Conservation (phyloP, 2,113 vertebrate species). For the Daphoenositta chrysoptera region DNA sequence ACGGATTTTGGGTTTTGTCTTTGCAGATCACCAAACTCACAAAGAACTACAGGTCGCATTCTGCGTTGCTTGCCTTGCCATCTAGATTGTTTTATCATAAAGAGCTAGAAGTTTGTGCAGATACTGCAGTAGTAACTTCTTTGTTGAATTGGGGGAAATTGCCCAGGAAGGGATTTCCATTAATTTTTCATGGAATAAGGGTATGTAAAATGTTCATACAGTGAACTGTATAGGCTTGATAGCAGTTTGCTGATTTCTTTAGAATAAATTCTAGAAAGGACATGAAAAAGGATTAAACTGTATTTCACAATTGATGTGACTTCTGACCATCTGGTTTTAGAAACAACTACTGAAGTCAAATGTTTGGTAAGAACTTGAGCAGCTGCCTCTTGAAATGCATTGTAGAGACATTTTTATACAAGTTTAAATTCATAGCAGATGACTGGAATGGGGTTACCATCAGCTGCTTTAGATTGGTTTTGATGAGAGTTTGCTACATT, state of each 20-base stretch:
- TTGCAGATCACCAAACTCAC: slow-evolving; percentile 89
- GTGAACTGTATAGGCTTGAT: background rate
- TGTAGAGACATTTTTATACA: background rate
- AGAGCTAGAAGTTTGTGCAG: slow-evolving; percentile 82
- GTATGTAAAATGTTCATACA: slow-evolving; percentile 62
- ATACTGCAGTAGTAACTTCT: slow-evolving; percentile 72
- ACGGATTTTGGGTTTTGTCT: background rate
- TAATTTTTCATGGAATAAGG: slow-evolving; percentile 90
- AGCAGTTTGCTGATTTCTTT: background rate
- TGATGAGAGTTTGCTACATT: background rate
- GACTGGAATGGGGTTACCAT: background rate
- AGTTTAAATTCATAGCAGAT: background rate
- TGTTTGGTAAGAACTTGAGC: background rate
- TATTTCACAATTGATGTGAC: background rate
- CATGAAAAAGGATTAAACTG: background rate
- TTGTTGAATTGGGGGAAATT: slow-evolving; percentile 84
- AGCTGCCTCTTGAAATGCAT: background rate
- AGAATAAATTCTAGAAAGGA: background rate
- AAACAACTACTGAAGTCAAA: background rate
- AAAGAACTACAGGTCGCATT: slow-evolving; percentile 92
- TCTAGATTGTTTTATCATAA: slow-evolving; percentile 88
- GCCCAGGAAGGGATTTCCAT: slow-evolving; percentile 87
- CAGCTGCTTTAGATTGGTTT: background rate
- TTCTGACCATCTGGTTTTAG: background rate
- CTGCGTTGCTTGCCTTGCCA: slow-evolving; percentile 82